phyloP scores from a whole-genome alignment of 1,140 invertebrate species.

The Drosophila kanapiae region DNA sequence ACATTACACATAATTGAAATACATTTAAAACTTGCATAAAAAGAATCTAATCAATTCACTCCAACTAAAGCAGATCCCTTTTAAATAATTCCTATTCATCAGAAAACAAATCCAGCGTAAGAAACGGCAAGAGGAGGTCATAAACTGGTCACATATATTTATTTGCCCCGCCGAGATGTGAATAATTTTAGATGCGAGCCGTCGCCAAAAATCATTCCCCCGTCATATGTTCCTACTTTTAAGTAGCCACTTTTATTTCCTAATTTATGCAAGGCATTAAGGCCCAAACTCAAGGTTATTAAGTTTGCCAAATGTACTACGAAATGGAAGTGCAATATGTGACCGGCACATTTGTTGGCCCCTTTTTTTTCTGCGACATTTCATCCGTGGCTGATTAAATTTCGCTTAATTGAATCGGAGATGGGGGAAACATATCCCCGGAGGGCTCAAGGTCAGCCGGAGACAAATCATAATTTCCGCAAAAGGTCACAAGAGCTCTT shows the following conservation, averaged over 20 bases:
- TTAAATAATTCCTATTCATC: slow-evolving; percentile 4
- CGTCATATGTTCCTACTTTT: slow-evolving; percentile 25
- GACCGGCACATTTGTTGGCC: slow-evolving; percentile 35
- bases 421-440: neutral
- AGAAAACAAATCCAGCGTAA: neutral
- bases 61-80: neutral
- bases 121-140: slow-evolving; percentile 4
- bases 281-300: slow-evolving; percentile 31
- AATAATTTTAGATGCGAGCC: slow-evolving; percentile 24
- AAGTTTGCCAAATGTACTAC: slow-evolving; percentile 23
- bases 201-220: slow-evolving; percentile 12
- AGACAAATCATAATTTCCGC: slow-evolving; percentile 77
- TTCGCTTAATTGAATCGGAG: slow-evolving; percentile 41
- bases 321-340: slow-evolving; percentile 60
- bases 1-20: neutral
- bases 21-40: neutral
- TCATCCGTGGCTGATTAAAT: slow-evolving; percentile 61
- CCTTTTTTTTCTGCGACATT: slow-evolving; percentile 30
- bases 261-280: slow-evolving; percentile 53
- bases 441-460: slow-evolving; percentile 25
- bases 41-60: neutral
- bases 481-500: slow-evolving; percentile 60
- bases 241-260: slow-evolving; percentile 37
- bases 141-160: slow-evolving; percentile 6
- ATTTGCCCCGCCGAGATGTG: slow-evolving; percentile 14